A percentile compares a stretch with the other conserved stretches of the same genome.
Evolutionary conservation across 2,113 vertebrate genomes (phyloP).

Genomic region (Aspidoscelis tigris): DNA sequence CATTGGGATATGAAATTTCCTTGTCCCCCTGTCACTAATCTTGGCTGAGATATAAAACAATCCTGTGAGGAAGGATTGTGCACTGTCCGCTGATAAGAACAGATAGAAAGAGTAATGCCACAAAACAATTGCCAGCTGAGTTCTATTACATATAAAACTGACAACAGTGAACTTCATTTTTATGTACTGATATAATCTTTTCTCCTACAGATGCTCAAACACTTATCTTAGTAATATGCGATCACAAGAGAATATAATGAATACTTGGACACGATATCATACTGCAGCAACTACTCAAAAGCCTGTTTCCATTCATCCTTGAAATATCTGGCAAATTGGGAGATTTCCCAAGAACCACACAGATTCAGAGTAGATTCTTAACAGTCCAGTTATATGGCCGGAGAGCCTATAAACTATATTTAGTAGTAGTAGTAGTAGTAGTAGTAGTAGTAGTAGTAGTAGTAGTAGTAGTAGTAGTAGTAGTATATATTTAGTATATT

Average conservation of each 20-base stretch:
- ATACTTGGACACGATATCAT: background rate
- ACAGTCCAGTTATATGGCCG: no score
- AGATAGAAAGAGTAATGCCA: background rate
- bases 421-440: no score
- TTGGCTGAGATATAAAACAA: background rate
- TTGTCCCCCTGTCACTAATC: background rate
- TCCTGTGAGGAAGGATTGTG: background rate
- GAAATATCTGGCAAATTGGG: background rate
- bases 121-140: background rate
- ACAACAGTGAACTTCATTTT: background rate
- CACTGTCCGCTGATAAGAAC: slow-evolving; percentile 4
- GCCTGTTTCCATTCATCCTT: background rate
- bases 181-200: slow-evolving; percentile 11
- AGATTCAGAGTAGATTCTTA: no score
- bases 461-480: no score
- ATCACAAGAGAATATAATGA: slow-evolving; percentile 8
- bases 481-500: no score
- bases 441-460: no score
- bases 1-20: no score
- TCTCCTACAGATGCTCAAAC: background rate
- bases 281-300: slow-evolving; percentile 25
- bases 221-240: slow-evolving; percentile 14
- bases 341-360: background rate
- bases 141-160: slow-evolving; percentile 1
- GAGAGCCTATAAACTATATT: no score